These are phyloP conservation scores for Mactromeris polynyma DNA, from an alignment of 2,888 invertebrate species.

Conservation along the genomic window DNA sequence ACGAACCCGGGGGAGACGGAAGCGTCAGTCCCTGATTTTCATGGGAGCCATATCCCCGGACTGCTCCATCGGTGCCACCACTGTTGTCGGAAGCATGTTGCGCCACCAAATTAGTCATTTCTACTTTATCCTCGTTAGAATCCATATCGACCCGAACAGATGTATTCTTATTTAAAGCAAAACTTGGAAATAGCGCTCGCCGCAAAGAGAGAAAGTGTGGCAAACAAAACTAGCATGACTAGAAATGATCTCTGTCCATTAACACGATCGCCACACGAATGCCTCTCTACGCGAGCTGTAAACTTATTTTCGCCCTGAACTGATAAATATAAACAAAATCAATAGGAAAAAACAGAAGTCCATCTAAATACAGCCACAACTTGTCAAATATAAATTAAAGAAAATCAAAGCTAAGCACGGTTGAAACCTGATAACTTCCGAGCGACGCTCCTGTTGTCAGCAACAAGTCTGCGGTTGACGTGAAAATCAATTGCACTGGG, in stretches of 20 bases:
- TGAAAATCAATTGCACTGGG: constrained; percentile 29
- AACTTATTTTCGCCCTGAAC: background rate
- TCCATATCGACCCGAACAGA: constrained; percentile 22
- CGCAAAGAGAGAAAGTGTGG: background rate
- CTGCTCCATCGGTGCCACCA: background rate
- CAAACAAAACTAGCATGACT: background rate
- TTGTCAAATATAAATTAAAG: constrained; percentile 10
- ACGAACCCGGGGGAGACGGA: constrained; percentile 64
- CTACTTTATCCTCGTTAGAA: constrained; percentile 56
- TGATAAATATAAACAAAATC: background rate
- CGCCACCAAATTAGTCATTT: constrained; percentile 62
- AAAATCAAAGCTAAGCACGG: background rate
- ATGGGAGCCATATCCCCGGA: constrained; percentile 1
- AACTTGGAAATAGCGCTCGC: background rate
- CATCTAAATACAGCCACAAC: background rate
- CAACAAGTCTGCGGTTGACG: background rate
- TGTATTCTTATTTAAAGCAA: background rate
- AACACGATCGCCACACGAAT: background rate
- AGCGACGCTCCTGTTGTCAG: background rate
- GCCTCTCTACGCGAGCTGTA: background rate
- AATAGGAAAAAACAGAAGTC: background rate
- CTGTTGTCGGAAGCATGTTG: constrained; percentile 19
- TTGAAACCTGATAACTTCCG: background rate
- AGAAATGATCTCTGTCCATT: background rate
- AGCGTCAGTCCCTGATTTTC: constrained; percentile 44